phyloP scores from a whole-genome alignment of 2,113 vertebrate species.

The Danio rerio region GRCz12tu NC_133184.1:34244501-34245000 shows the following conservation, averaged over 20 bases:
- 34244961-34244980: constrained; percentile 56
- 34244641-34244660: constrained; percentile 47
- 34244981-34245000: constrained; percentile 43
- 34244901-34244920: constrained; percentile 22
- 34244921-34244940: constrained; percentile 24
- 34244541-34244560: constrained; percentile 44
- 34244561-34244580: constrained; percentile 42
- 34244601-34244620: constrained; percentile 47
- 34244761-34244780: constrained; percentile 7
- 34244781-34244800: constrained; percentile 6
- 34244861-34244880: not conserved
- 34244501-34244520: constrained; percentile 51
- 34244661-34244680: constrained; percentile 10
- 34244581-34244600: constrained; percentile 52
- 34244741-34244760: constrained; percentile 8
- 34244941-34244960: constrained; percentile 46
- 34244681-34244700: constrained; percentile 7
- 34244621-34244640: constrained; percentile 41
- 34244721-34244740: constrained; percentile 13
- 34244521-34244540: constrained; percentile 50
- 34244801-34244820: constrained; percentile 8
- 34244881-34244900: constrained; percentile 8
- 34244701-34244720: constrained; percentile 15
- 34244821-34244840: not conserved
- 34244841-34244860: not conserved